Base-by-base conservation (phyloP, 2,113 vertebrate genomes). In the Hippocampus comes region DNA sequence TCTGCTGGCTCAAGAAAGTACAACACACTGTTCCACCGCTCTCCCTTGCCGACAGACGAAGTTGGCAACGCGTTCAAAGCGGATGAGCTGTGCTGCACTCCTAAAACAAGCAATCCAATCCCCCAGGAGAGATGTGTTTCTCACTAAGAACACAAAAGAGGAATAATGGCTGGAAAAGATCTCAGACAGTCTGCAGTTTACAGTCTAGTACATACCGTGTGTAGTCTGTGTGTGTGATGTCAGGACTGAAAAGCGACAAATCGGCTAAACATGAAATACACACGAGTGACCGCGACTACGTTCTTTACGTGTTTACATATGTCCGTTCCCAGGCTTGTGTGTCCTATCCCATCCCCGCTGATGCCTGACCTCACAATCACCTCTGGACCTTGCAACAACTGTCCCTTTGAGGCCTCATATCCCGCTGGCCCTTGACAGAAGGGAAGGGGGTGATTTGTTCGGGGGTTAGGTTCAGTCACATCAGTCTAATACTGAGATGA, bases 321-420 rank as follows among this genome's bases (percentile, higher is more conserved):
- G 42, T 48, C 23, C 23, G 23, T 46, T 69, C 46, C 27, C 64
- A 80, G 68, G 60, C 63, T 80, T 83, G 70, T 77, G 73, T 76
- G 57, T 71, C 72, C 72, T 53, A 67, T 80, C 49, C 70, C 72
- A 68, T 75, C 63, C 43, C 72, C 70, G 61, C 80, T 74, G 70
- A 77, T 76, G 78, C 73, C 60, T 80, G 83, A 77, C 77, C 73
- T 57, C 56, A 70, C 27, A 1, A 10, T 70, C 81, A 87, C 81
- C 72, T 78, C 72, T 81, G 71, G 78, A 78, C 74, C 73, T 53
- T 57, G 80, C 82, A 84, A 86, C 88, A 87, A 91, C 86, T 85
- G 87, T 78, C 73, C 72, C 74, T 85, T 88, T 90, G 84, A 89
- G 78, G 73, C 63, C 65, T n/a, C 27, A 57, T 77, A 76, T 77